phyloP scores from a whole-genome alignment of 2,113 vertebrate genomes.

The Cryptoleucopteryx plumbea region DNA sequence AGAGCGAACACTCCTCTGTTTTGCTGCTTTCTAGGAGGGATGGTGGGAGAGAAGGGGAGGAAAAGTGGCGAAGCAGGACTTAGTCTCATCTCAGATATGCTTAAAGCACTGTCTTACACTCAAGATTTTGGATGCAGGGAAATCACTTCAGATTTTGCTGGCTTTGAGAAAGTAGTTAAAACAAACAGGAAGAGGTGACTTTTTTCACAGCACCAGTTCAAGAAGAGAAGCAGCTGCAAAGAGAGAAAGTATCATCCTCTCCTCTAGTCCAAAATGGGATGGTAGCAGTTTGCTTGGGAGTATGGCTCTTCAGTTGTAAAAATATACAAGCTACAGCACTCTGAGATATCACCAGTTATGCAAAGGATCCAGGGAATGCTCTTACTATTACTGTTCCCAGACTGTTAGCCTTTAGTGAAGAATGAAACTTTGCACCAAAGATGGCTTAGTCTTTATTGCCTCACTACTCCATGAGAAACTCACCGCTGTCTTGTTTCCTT shows the following conservation, averaged over 20 bases:
- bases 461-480: not conserved
- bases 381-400: not conserved
- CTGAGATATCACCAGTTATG: not conserved
- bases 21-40: not conserved
- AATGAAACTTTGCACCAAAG: not conserved
- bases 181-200: not conserved
- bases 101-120: not conserved
- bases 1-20: not conserved
- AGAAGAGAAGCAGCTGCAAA: not conserved
- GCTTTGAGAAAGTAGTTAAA: not conserved
- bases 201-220: not conserved
- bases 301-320: not conserved
- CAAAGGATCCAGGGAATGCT: not conserved
- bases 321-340: not conserved
- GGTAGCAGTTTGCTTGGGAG: not conserved
- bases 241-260: not conserved
- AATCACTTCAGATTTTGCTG: not conserved
- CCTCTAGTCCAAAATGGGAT: not conserved
- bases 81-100: not conserved
- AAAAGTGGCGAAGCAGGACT: not conserved
- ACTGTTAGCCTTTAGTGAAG: not conserved
- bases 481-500: conserved; percentile 66
- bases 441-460: not conserved
- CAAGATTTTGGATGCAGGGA: not conserved
- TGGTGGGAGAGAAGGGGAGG: not conserved